Evolutionary conservation across 2,888 invertebrate species (phyloP), one percentile per base, ranked within the genome.

Genomic region (Sesamia inferens): DNA sequence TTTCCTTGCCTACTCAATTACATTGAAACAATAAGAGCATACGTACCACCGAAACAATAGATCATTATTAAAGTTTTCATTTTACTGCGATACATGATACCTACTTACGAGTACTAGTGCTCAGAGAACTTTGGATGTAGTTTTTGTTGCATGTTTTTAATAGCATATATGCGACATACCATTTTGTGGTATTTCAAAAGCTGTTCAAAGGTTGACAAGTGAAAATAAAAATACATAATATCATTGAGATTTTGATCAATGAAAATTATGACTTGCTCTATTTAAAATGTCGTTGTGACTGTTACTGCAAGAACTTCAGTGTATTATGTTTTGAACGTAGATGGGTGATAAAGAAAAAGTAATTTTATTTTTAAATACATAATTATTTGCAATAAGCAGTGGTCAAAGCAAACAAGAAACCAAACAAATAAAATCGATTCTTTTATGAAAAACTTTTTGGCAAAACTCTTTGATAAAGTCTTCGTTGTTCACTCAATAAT

Each of bases 1-100:
- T 84, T 66, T 67, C 73, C 78, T 82, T 78, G 74, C 81, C 84
- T 85, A 85, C 83, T 85, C 83, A 85, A 85, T 85, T 85, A 85
- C 81, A 83, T 65, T 55, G 81, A 83, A 83, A 85, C 85, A 84
- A 83, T 84, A 76, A 82, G 72, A 82, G 71, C 76, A 81, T 81
- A 79, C 81, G 74, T 81, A 83, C 70, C 66, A 68, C 76, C 76
- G 71, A 84, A 84, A 83, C 83, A 84, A 81, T 84, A 72, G 76
- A 74, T 76, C 70, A 84, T 82, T 82, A 84, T 64, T 68, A 66
- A 83, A 74, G 71, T 84, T 84, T 84, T 71, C 66, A 68, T 81
- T 76, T 84, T 64, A 55, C 65, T 74, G 71, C 54, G 55, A 81
- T 74, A 84, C 76, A 71, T 55, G 62, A 61, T 59, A 62, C 39